These are phyloP conservation scores for Iguana delicatissima DNA, from an alignment of 2,797 vertebrate species.

Conservation along the genomic window DNA sequence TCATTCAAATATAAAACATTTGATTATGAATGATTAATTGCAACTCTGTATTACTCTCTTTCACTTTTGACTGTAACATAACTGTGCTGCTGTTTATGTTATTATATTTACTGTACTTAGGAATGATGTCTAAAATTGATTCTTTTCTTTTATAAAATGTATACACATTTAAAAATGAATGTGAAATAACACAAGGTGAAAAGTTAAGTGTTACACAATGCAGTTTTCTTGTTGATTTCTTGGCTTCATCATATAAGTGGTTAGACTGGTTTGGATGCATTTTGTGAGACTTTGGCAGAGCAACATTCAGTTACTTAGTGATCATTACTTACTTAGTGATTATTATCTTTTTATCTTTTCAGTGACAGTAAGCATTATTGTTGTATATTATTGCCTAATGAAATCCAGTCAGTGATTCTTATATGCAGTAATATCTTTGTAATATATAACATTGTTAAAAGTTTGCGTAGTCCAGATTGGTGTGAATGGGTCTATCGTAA, in stretches of 20 bases:
- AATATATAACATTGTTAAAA: not conserved
- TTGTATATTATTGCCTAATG: not conserved
- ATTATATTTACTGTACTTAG: not conserved
- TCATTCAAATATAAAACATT: not conserved
- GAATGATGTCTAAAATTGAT: not conserved
- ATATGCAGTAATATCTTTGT: not conserved
- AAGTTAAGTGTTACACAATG: not conserved
- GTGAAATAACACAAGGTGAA: not conserved
- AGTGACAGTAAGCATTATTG: not conserved
- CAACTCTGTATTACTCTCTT: not conserved
- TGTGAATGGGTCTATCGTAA: too few relatives aligned
- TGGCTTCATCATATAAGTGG: not conserved
- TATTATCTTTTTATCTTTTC: not conserved
- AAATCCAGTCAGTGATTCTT: not conserved
- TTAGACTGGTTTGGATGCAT: not conserved
- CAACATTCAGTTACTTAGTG: not conserved
- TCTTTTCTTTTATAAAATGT: not conserved
- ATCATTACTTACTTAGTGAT: too few relatives aligned
- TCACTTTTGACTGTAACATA: not conserved
- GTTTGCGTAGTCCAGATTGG: not conserved
- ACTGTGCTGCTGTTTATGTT: not conserved
- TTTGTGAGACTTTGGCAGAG: conserved; percentile 12
- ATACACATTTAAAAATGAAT: not conserved
- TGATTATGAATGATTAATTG: not conserved
- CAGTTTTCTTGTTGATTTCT: not conserved